Base-by-base conservation (phyloP, 2,113 vertebrate genomes). In the Epinephelus lanceolatus region DNA sequence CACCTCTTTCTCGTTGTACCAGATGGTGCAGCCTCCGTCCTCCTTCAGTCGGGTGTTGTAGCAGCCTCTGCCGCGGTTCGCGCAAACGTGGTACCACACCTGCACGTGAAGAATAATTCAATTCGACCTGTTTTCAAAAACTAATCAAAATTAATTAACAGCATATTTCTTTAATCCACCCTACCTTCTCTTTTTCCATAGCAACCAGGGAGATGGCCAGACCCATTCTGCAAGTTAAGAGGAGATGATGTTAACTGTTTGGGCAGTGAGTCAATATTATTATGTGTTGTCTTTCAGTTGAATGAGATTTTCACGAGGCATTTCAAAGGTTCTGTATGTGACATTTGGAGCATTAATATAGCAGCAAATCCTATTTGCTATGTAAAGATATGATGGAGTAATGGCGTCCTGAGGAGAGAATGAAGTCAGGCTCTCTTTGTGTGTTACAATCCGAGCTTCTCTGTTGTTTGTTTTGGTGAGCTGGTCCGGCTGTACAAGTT, bases 21-120 rank as follows among this genome's bases (percentile, higher is more conserved):
- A 99, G 89, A 99, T 99, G 80, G 98, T 99, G 85, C 98, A 99
- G 25, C 98, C 98, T 6, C 98, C 98, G 0, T 98, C 97, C 15
- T 99, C 97, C 91, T 99, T 99, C 85, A 99, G 96, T 7, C 95
- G 95, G 4, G 98, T 99, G 91, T 99, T 99, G 0, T 98, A 97
- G 91, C 98, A 99, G 0, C 97, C 97, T 89, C 97, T 96, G 30
- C 98, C 98, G 90, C 97, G 95, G 93, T 94, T 99, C 15, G 96
- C 77, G 67, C 98, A 99, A 1, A 97, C 96, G 0, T 99, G 98
- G 92, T 99, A 99, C 98, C 98, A 99, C 75, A 99, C 98, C 98
- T 99, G 85, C 7, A 83, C 40, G 55, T 18, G 25, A 42, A 19
- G 33, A 83, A 23, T 83, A 6, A 33, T 33, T 14, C 9, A 23